Conservation (phyloP, 2,888 invertebrate species). For the Chloroclystis v-ata region DNA sequence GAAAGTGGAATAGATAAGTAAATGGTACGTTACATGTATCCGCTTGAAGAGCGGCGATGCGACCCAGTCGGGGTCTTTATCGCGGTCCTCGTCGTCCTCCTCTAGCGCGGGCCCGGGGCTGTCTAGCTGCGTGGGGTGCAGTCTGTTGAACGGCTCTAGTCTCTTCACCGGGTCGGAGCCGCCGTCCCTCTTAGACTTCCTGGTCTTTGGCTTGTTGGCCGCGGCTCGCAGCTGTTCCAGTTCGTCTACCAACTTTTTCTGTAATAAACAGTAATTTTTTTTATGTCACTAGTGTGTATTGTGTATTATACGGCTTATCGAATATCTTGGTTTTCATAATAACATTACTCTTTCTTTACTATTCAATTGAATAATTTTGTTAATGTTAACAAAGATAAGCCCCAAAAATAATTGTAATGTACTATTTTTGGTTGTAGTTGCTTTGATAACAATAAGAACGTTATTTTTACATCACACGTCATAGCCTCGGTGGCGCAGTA, state of each 20-base stretch:
- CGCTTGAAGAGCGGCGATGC: slow-evolving; percentile 81
- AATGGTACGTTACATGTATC: slow-evolving; percentile 50
- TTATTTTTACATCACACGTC: slow-evolving; percentile 3
- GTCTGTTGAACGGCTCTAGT: too few species aligned
- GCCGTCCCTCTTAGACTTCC: slow-evolving; percentile 39
- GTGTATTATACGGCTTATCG: too few species aligned
- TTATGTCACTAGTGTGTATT: too few species aligned
- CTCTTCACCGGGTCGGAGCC: slow-evolving; percentile 33
- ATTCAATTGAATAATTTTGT: too few species aligned
- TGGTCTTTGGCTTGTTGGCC: slow-evolving; percentile 43
- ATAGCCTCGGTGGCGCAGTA: slow-evolving; percentile 89
- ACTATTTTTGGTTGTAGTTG: too few species aligned
- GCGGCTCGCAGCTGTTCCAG: slow-evolving; percentile 52
- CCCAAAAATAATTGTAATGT: too few species aligned
- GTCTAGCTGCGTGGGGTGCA: too few species aligned
- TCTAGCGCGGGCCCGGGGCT: slow-evolving; percentile 59
- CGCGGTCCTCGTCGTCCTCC: slow-evolving; percentile 52
- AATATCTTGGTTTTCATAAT: too few species aligned
- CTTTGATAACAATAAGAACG: background rate
- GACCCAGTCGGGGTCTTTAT: slow-evolving; percentile 83
- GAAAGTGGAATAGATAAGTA: too few species aligned
- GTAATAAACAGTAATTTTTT: too few species aligned
- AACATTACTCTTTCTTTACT: too few species aligned
- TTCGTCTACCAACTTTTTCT: slow-evolving; percentile 65
- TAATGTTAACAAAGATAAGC: too few species aligned